phyloP scores from a whole-genome alignment of 1,140 invertebrate species.

The Eumeta japonica region DNA sequence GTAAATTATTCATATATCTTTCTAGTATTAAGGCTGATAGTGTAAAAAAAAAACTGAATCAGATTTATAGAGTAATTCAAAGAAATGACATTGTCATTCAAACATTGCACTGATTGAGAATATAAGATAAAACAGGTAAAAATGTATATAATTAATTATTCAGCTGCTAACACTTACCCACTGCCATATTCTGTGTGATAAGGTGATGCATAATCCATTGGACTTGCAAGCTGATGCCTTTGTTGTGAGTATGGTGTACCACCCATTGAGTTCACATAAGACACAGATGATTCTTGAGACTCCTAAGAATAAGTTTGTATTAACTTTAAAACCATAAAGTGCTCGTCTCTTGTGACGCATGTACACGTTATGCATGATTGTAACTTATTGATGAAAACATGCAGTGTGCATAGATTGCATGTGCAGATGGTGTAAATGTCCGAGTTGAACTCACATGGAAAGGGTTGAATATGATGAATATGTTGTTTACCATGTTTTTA shows the following conservation, averaged over 20 bases:
- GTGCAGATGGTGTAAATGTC: too few species aligned
- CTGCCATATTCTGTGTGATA: conserved; percentile 82
- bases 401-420: neutral
- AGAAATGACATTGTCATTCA: too few species aligned
- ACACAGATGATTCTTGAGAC: conserved; percentile 64
- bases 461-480: too few species aligned
- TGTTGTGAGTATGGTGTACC: conserved; percentile 47
- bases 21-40: too few species aligned
- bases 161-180: conserved; percentile 54
- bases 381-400: neutral
- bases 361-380: neutral
- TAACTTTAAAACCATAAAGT: neutral
- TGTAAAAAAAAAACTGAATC: too few species aligned
- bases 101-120: too few species aligned
- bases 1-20: too few species aligned
- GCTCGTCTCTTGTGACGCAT: conserved; percentile 1
- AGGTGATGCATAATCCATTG: conserved; percentile 62
- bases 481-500: too few species aligned
- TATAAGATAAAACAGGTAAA: too few species aligned
- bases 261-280: conserved; percentile 48
- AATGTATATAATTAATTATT: neutral
- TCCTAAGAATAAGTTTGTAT: conserved; percentile 64
- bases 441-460: too few species aligned
- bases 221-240: conserved; percentile 45
- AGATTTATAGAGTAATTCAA: too few species aligned